These are phyloP conservation scores for Pampusana beccarii DNA, from an alignment of 2,113 vertebrate genomes.

Conservation along the genomic window DNA sequence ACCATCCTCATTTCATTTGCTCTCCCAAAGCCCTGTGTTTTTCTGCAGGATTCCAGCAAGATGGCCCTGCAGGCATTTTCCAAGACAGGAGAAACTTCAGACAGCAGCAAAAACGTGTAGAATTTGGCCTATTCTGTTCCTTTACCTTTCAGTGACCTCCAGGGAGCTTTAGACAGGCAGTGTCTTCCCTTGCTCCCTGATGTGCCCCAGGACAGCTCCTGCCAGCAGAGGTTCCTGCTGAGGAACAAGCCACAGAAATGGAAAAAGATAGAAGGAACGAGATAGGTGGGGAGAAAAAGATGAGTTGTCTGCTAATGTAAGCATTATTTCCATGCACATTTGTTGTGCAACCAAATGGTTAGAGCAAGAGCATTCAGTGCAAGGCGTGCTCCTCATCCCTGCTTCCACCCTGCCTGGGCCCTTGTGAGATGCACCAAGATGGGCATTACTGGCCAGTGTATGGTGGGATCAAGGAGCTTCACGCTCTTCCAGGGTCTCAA, in stretches of 20 bases:
- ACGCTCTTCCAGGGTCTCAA: background rate
- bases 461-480: background rate
- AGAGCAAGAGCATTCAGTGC: background rate
- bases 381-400: background rate
- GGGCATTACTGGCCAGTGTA: background rate
- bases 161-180: conserved; percentile 6
- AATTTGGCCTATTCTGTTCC: conserved; percentile 37
- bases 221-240: background rate
- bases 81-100: conserved; percentile 56
- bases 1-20: conserved; percentile 16
- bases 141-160: conserved; percentile 56
- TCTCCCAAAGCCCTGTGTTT: background rate
- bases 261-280: background rate
- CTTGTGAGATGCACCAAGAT: background rate
- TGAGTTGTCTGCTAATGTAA: background rate
- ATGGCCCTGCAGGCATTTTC: conserved; percentile 45
- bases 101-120: conserved; percentile 64
- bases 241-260: background rate
- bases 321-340: background rate
- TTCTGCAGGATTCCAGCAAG: conserved; percentile 25
- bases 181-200: background rate
- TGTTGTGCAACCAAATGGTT: background rate
- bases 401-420: background rate
- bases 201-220: background rate
- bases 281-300: background rate